phyloP scores from a whole-genome alignment of 2,113 vertebrate species.

The Urocynchramus pylzowi region DNA sequence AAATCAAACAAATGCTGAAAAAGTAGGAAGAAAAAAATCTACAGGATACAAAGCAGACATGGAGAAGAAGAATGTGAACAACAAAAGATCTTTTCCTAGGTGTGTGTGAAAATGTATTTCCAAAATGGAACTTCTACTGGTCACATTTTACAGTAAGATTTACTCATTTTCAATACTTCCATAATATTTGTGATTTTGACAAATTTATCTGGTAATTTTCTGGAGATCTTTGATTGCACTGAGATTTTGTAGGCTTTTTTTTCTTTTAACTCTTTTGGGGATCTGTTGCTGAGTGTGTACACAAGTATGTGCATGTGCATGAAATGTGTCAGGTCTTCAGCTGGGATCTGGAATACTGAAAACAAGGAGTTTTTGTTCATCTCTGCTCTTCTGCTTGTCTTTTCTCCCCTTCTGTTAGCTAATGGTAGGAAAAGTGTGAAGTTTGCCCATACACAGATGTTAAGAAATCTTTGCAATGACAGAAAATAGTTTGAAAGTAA shows the following conservation, averaged over 20 bases:
- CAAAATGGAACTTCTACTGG: not conserved
- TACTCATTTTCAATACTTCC: not conserved
- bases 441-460: not conserved
- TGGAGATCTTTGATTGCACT: not conserved
- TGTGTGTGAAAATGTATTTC: not conserved
- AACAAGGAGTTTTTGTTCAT: not conserved
- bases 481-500: constrained; percentile 4
- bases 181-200: not conserved
- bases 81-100: not conserved
- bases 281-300: not conserved
- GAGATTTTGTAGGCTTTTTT: not conserved
- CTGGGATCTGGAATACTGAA: not conserved
- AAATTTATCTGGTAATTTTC: not conserved
- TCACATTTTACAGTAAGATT: not conserved
- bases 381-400: not conserved
- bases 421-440: not conserved
- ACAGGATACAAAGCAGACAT: not conserved
- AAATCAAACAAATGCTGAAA: not conserved
- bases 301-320: not conserved
- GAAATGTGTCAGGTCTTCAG: not conserved
- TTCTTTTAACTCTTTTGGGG: not conserved
- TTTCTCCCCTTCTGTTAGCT: not conserved
- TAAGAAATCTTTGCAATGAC: not conserved
- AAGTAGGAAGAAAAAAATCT: not conserved
- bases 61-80: not conserved